Percentiles rank a stretch among this genome's conserved stretches.
These are phyloP conservation scores for Phaedon cochleariae DNA, from an alignment of 2,888 invertebrate genomes.

Conservation along the genomic window DNA sequence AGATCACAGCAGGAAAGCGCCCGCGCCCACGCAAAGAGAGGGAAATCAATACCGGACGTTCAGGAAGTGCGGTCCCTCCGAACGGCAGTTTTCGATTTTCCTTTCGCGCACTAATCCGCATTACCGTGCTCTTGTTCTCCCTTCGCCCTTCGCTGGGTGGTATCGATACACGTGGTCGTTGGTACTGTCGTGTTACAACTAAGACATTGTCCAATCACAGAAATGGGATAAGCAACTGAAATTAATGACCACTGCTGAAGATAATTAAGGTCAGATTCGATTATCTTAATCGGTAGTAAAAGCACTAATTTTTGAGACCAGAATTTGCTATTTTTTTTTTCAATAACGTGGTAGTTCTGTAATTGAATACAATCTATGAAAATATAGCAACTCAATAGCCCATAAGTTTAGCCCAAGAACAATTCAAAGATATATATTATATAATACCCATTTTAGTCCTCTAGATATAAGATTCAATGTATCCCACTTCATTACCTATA, in stretches of 20 bases:
- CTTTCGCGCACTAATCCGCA: slow-evolving; percentile 2
- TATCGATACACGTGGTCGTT: slow-evolving; percentile 24
- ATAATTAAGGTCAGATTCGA: not conserved
- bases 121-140: too few relatives aligned
- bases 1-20: slow-evolving; percentile 11
- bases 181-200: not conserved
- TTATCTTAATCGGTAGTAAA: not conserved
- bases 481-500: too few relatives aligned
- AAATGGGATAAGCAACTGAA: not conserved
- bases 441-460: too few relatives aligned
- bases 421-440: too few relatives aligned
- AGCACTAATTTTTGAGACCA: too few relatives aligned
- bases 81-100: slow-evolving; percentile 23
- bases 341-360: too few relatives aligned
- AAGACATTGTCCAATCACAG: not conserved
- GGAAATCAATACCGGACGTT: slow-evolving; percentile 56
- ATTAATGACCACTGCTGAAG: not conserved
- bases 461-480: too few relatives aligned
- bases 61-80: slow-evolving; percentile 45
- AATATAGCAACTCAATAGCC: too few relatives aligned
- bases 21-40: slow-evolving; percentile 30
- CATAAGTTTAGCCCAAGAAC: too few relatives aligned
- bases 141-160: slow-evolving; percentile 25
- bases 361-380: too few relatives aligned
- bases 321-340: too few relatives aligned